Evolutionary conservation across 2,113 vertebrate species (phyloP).

Genomic region (Seriola dumerili): DNA sequence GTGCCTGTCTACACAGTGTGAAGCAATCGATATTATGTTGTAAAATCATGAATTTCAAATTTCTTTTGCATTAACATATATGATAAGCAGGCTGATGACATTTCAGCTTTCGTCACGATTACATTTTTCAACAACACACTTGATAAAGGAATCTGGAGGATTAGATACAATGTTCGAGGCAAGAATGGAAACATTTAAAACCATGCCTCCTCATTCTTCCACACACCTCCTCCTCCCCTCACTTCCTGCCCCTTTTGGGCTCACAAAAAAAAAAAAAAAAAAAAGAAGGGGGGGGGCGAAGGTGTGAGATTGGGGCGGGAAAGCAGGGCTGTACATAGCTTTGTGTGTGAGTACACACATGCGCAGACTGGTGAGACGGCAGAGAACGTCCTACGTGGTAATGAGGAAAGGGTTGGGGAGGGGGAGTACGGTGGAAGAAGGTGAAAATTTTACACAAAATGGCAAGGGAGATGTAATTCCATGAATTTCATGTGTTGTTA

Average conservation of each 20-base stretch:
- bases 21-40: not conserved
- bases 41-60: not conserved
- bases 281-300: constrained; percentile 42
- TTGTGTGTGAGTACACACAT: constrained; percentile 39
- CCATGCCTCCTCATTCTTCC: constrained; percentile 37
- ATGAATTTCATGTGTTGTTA: constrained; percentile 66
- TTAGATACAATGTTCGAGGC: constrained; percentile 22
- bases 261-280: constrained; percentile 37
- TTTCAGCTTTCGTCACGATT: not conserved
- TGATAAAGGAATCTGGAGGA: not conserved
- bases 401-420: not conserved
- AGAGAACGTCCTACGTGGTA: constrained; percentile 18
- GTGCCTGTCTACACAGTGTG: not conserved
- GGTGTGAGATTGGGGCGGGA: constrained; percentile 62
- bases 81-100: not conserved
- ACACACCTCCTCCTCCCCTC: constrained; percentile 49
- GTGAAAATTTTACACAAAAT: constrained; percentile 75
- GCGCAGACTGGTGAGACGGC: constrained; percentile 7
- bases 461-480: constrained; percentile 54
- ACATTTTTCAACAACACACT: not conserved
- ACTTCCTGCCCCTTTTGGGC: constrained; percentile 59
- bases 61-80: not conserved
- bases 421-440: constrained; percentile 3
- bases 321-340: constrained; percentile 13
- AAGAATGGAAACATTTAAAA: constrained; percentile 70